Evolutionary conservation across 2,797 vertebrate genomes (phyloP).

Genomic region (Columba guinea): DNA sequence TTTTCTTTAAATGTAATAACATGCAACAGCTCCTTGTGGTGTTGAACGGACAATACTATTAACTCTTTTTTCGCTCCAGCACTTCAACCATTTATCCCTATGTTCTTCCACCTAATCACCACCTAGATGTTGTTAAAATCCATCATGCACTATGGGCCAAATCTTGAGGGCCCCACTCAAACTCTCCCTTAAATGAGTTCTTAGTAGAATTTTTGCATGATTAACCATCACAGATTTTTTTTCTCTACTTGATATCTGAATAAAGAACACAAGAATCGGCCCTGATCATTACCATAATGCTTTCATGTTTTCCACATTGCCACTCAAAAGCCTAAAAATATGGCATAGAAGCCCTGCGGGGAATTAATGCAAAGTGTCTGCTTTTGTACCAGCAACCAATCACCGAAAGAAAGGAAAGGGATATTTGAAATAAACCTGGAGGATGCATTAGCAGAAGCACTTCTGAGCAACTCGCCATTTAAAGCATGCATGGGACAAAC

Average conservation of each 20-base stretch:
- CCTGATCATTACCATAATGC: conserved; percentile 29
- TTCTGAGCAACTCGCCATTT: conserved; percentile 45
- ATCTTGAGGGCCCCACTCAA: background rate
- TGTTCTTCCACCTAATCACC: conserved; percentile 16
- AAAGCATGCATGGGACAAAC: background rate
- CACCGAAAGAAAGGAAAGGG: background rate
- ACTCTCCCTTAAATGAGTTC: background rate
- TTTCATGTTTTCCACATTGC: conserved; percentile 19
- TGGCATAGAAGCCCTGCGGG: background rate
- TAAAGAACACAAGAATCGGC: conserved; percentile 8
- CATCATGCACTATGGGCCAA: background rate
- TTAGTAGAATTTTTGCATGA: conserved; percentile 26
- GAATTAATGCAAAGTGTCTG: conserved; percentile 26
- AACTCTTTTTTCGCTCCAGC: background rate
- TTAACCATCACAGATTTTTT: background rate
- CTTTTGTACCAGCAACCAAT: conserved; percentile 2
- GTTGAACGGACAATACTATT: background rate
- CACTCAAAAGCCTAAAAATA: conserved; percentile 45
- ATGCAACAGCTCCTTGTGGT: background rate
- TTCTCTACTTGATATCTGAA: background rate
- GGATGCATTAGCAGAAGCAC: conserved; percentile 31
- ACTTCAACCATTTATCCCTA: conserved; percentile 2
- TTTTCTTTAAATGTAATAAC: conserved; percentile 8
- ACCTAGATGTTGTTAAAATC: conserved; percentile 20
- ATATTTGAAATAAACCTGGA: conserved; percentile 30